Evolutionary conservation across 2,888 invertebrate genomes (phyloP).

Genomic region (Orchesella flavescens): DNA sequence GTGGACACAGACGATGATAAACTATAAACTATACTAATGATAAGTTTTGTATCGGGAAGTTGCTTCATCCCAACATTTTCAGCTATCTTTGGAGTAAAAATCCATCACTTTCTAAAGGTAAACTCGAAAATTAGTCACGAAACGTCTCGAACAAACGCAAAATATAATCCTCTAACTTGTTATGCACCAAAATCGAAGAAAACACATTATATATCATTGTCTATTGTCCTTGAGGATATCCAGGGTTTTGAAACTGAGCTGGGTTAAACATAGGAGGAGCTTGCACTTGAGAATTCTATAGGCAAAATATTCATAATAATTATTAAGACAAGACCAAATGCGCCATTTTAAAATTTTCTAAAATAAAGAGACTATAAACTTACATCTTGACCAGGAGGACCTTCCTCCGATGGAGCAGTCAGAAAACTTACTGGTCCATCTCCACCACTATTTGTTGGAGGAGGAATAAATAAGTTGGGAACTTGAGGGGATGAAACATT

Average conservation of each 20-base stretch:
- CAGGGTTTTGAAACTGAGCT: constrained; percentile 65
- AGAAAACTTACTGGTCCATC: constrained; percentile 69
- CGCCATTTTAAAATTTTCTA: too few relatives aligned
- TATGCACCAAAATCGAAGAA: background rate
- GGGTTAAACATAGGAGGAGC: constrained; percentile 73
- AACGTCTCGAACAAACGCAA: background rate
- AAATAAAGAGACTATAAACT: background rate
- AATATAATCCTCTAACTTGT: constrained; percentile 2
- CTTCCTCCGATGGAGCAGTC: constrained; percentile 44
- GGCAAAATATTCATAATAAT: constrained; percentile 15
- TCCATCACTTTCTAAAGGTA: constrained; percentile 9
- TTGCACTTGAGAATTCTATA: constrained; percentile 29
- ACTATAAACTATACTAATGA: too few relatives aligned
- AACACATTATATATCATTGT: background rate
- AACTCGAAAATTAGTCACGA: constrained; percentile 10
- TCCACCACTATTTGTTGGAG: constrained; percentile 45
- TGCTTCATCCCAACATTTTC: background rate
- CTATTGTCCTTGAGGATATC: constrained; percentile 54
- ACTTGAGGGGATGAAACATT: constrained; percentile 40
- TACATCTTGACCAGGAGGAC: constrained; percentile 31
- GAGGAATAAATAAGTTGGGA: constrained; percentile 70
- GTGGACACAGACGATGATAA: background rate
- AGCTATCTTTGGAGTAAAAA: background rate
- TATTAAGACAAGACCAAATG: too few relatives aligned
- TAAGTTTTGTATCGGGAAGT: background rate